Evolutionary conservation across 2,797 vertebrate genomes (phyloP), one percentile per base, ranked within the genome.

Genomic region (Dendrocincla fuliginosa): DNA sequence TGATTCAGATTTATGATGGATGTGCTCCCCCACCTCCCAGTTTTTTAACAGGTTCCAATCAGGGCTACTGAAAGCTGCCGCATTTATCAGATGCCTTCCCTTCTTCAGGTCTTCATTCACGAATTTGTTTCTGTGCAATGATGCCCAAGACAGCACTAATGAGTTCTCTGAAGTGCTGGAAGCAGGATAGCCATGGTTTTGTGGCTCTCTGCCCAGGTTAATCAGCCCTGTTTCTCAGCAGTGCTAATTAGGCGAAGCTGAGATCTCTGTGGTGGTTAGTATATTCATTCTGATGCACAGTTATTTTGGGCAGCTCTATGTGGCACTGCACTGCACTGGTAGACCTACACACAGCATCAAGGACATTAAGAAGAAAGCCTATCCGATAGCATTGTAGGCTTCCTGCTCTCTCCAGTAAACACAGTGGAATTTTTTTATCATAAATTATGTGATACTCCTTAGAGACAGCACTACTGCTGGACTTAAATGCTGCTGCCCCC

Each of bases 181-280:
- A 95, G 93, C 95, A 90, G 91, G 80, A 68, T 69, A 79, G 83
- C 73, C 7, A 5, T 41, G 82, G 49, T 76, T 95, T 94, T 90
- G 96, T 96, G 96, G 94, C 93, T 0, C 47, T 79, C 35, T 95
- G 95, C 95, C 96, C 92, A 10, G 87, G 93, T 95, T 95, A 95
- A 96, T 96, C 94, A 95, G 83, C 83, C 44, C 90, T 73, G 85
- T 67, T 94, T 95, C 96, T 95, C 95, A 95, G 91, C 90, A 95
- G 91, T 59, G 85, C 76, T 97, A 96, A 97, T 94, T 96, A 95
- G 87, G 59, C 1, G 7, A 94, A 94, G 90, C 93, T 87, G 96
- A 91, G 85, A 88, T 93, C 86, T 94, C 90, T 16, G 9, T 86
- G 74, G 65, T 10, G 9, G 83, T 2, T 32, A 91, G 74, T 93